Evolutionary conservation across 64 coral and sea anemone species (phyloP).

Genomic region (Pachyseris speciosa): DNA sequence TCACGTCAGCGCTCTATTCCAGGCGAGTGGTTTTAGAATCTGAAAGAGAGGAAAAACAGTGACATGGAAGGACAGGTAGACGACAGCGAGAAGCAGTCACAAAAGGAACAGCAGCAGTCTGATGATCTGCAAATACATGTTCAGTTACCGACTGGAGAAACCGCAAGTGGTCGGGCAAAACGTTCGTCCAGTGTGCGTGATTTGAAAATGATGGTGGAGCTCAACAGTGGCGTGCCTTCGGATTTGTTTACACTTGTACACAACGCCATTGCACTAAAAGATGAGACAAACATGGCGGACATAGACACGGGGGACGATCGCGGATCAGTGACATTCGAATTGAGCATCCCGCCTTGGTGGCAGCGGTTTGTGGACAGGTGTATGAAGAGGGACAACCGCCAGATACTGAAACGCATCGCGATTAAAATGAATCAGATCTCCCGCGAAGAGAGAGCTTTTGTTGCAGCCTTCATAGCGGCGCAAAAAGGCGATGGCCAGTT

Average conservation of each 20-base stretch:
- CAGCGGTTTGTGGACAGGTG: slow-evolving; percentile 47
- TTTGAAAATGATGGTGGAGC: slow-evolving; percentile 60
- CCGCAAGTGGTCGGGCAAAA: slow-evolving; percentile 17
- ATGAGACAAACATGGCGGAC: slow-evolving; percentile 64
- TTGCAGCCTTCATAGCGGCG: slow-evolving; percentile 72
- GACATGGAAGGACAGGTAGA: neutral
- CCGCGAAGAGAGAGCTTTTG: slow-evolving; percentile 67
- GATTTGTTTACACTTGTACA: slow-evolving; percentile 57
- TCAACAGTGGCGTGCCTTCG: slow-evolving; percentile 55
- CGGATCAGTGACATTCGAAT: slow-evolving; percentile 8
- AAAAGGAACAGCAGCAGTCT: neutral
- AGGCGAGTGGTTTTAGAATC: too few species aligned
- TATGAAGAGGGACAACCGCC: slow-evolving; percentile 65
- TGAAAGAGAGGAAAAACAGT: too few species aligned
- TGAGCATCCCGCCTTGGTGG: slow-evolving; percentile 67
- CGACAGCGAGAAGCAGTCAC: neutral
- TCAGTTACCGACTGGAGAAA: slow-evolving; percentile 61
- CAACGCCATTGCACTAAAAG: slow-evolving; percentile 16
- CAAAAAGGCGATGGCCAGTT: slow-evolving; percentile 55
- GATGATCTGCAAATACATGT: slow-evolving; percentile 37
- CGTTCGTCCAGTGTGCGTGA: slow-evolving; percentile 46
- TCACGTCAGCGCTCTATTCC: neutral
- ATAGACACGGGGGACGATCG: neutral
- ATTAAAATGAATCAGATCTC: slow-evolving; percentile 80
- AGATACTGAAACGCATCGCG: slow-evolving; percentile 48